phyloP scores from a whole-genome alignment of 2,888 invertebrate species.

The Oithona nana region DNA sequence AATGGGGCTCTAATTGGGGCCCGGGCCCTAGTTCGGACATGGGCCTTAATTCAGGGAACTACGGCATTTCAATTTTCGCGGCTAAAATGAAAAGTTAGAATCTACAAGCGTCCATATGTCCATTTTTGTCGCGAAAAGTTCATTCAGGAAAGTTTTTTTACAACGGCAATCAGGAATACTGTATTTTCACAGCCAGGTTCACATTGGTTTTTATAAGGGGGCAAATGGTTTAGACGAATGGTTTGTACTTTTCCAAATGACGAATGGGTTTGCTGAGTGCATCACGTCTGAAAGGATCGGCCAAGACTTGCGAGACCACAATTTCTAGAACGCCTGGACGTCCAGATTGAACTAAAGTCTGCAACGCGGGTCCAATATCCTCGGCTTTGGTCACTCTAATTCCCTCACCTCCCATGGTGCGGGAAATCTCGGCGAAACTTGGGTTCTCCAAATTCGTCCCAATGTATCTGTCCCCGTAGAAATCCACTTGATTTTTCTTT shows the following conservation, averaged over 20 bases:
- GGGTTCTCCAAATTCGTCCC: slow-evolving; percentile 13
- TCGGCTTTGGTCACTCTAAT: slow-evolving; percentile 7
- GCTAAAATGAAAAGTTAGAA: no score
- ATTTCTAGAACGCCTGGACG: slow-evolving; percentile 12
- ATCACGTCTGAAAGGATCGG: slow-evolving; percentile 17
- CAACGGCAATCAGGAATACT: no score
- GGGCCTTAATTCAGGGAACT: no score
- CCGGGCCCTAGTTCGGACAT: no score
- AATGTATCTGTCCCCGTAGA: slow-evolving; percentile 14
- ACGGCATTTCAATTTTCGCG: no score
- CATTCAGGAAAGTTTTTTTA: no score
- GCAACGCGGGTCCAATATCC: slow-evolving; percentile 12
- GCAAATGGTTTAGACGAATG: slow-evolving; percentile 7
- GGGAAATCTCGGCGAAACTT: slow-evolving; percentile 13
- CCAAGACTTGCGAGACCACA: slow-evolving; percentile 6
- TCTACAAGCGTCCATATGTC: no score
- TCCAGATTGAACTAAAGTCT: neutral
- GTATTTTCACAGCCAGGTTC: no score
- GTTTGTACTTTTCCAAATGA: slow-evolving; percentile 14
- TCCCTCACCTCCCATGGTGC: slow-evolving; percentile 16
- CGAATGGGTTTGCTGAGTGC: slow-evolving; percentile 13
- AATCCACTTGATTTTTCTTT: slow-evolving; percentile 18
- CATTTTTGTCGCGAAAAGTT: no score
- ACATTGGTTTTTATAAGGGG: neutral
- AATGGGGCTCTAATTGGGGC: no score